Percentiles rank a stretch among this genome's conserved stretches.
Evolutionary conservation across 2,888 invertebrate genomes (phyloP).

Genomic region (Gastracanthus pulcherrimus): DNA sequence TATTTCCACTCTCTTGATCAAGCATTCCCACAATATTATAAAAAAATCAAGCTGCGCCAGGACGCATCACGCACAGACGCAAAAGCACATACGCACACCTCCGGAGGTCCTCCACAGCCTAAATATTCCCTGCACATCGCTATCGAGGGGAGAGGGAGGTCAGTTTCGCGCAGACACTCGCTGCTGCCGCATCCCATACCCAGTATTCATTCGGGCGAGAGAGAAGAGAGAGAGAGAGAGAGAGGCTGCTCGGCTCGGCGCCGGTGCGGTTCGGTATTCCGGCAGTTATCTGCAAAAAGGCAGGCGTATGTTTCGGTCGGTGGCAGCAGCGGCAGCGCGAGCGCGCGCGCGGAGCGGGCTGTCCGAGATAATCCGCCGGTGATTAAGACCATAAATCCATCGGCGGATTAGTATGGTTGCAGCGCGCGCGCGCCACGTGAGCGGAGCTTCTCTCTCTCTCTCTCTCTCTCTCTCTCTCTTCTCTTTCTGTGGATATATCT

Average conservation of each 20-base stretch:
- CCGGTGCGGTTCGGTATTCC: slow-evolving; percentile 60
- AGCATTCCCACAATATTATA: no score
- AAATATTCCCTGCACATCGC: no score
- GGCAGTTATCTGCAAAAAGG: slow-evolving; percentile 76
- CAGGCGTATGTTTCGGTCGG: slow-evolving; percentile 75
- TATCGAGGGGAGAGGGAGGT: not conserved
- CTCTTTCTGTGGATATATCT: not conserved
- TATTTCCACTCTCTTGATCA: no score
- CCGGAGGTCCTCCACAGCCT: no score
- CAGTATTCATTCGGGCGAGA: not conserved
- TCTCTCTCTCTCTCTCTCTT: slow-evolving; percentile 18
- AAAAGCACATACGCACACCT: no score
- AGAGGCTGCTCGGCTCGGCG: slow-evolving; percentile 26
- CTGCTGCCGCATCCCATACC: not conserved
- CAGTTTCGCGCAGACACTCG: not conserved
- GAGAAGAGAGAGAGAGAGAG: slow-evolving; percentile 47
- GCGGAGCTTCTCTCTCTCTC: slow-evolving; percentile 17
- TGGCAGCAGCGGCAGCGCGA: slow-evolving; percentile 63
- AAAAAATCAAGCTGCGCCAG: no score
- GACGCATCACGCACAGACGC: no score
- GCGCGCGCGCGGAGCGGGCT: slow-evolving; percentile 66
- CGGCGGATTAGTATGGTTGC: slow-evolving; percentile 77
- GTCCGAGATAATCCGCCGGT: slow-evolving; percentile 81
- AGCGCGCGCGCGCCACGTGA: slow-evolving; percentile 61
- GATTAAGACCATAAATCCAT: slow-evolving; percentile 84